These are phyloP conservation scores for Corythornis vintsioides DNA, from an alignment of 2,113 vertebrate species.

Conservation along the genomic window DNA sequence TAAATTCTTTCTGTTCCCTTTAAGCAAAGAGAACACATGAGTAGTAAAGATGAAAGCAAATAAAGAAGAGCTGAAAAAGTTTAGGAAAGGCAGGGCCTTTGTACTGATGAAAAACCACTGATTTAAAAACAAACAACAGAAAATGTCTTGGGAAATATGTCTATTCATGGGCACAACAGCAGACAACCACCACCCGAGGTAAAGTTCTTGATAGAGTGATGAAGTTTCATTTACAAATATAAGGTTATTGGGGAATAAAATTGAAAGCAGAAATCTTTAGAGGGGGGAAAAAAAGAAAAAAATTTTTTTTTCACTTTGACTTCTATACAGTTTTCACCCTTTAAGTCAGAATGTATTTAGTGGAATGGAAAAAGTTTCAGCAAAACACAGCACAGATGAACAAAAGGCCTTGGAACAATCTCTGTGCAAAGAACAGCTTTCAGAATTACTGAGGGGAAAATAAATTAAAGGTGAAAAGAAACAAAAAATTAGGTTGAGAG, in stretches of 20 bases:
- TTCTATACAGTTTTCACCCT: not conserved
- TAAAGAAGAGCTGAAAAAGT: not conserved
- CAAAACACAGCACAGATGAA: not conserved
- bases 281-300: not conserved
- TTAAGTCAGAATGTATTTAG: not conserved
- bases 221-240: not conserved
- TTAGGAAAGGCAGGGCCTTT: not conserved
- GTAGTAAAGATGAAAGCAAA: not conserved
- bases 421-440: not conserved
- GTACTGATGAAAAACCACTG: not conserved
- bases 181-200: not conserved
- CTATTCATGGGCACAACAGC: not conserved
- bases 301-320: not conserved
- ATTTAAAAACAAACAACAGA: not conserved
- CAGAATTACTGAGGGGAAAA: not conserved
- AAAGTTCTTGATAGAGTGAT: not conserved
- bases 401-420: not conserved
- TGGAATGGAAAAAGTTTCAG: not conserved
- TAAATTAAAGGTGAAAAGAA: not conserved
- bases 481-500: not conserved
- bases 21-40: not conserved
- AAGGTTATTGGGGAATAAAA: not conserved
- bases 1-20: not conserved
- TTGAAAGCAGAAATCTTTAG: not conserved
- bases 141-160: accelerated